Evolutionary conservation across 2,797 vertebrate species (phyloP).

Genomic region (Vipera latastei): DNA sequence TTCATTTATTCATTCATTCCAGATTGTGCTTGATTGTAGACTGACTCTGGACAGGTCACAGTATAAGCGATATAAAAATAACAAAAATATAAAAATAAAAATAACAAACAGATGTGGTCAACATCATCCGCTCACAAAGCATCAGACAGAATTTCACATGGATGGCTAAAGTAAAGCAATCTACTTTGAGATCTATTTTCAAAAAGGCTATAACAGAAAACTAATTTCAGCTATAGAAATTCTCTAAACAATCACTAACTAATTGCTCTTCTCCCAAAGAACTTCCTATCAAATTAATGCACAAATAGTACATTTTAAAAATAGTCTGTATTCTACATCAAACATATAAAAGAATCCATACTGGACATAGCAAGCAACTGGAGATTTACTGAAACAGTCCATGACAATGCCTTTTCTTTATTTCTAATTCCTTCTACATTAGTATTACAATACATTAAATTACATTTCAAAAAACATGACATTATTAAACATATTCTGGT

Average conservation of each 20-base stretch:
- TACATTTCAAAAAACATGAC: not conserved
- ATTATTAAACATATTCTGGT: not conserved
- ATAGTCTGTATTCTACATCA: slow-evolving; percentile 13
- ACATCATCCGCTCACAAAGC: not conserved
- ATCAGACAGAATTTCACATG: not conserved
- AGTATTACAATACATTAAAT: not conserved
- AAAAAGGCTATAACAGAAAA: not conserved
- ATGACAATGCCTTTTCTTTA: slow-evolving; percentile 2
- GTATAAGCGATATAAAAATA: not conserved
- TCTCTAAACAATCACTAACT: not conserved
- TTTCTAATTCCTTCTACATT: not conserved
- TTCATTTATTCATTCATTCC: not conserved
- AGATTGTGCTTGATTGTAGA: not conserved
- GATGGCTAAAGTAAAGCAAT: not conserved
- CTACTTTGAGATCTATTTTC: not conserved
- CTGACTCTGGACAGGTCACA: not conserved
- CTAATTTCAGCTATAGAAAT: not conserved
- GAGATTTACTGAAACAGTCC: slow-evolving; percentile 34
- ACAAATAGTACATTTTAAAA: not conserved
- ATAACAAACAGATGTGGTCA: not conserved
- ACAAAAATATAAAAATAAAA: not conserved
- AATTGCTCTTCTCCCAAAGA: not conserved
- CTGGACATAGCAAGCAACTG: not conserved
- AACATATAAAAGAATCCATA: not conserved
- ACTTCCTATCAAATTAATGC: not conserved